These are phyloP conservation scores for Callitettix versicolor DNA, from an alignment of 1,140 invertebrate genomes.

Conservation along the genomic window DNA sequence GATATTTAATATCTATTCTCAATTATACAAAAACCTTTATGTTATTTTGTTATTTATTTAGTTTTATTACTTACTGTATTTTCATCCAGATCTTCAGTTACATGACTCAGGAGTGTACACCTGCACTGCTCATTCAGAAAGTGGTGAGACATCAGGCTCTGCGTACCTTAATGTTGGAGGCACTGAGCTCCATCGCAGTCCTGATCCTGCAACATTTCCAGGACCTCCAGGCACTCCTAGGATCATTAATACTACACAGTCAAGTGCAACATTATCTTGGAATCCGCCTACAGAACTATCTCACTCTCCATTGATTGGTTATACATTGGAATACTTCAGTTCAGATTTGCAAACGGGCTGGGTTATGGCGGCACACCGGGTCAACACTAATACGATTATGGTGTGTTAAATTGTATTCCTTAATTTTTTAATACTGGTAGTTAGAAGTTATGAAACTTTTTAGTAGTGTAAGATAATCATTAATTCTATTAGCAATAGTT, in stretches of 20 bases:
- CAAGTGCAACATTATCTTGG: conserved; percentile 69
- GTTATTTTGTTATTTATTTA: too few relatives aligned
- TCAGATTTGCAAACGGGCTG: conserved; percentile 70
- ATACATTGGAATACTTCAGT: conserved; percentile 81
- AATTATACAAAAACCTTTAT: too few relatives aligned
- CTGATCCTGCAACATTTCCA: conserved; percentile 62
- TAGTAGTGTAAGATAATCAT: too few relatives aligned
- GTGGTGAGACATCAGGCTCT: conserved; percentile 75
- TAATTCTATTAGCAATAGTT: too few relatives aligned
- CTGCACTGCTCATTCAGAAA: conserved; percentile 67
- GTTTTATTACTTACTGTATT: too few relatives aligned
- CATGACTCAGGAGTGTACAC: conserved; percentile 66
- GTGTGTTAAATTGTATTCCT: too few relatives aligned
- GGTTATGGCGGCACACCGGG: conserved; percentile 53
- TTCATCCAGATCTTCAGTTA: conserved; percentile 53
- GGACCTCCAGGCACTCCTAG: conserved; percentile 62
- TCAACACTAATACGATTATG: conserved; percentile 51
- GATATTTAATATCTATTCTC: too few relatives aligned
- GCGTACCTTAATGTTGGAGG: conserved; percentile 68
- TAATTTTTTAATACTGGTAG: too few relatives aligned
- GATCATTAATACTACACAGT: conserved; percentile 59
- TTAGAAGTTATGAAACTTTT: too few relatives aligned
- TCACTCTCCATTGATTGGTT: conserved; percentile 44
- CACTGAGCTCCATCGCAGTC: conserved; percentile 72
- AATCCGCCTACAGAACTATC: neutral